phyloP scores from a whole-genome alignment of 2,113 vertebrate genomes.

The Grantiella picta region DNA sequence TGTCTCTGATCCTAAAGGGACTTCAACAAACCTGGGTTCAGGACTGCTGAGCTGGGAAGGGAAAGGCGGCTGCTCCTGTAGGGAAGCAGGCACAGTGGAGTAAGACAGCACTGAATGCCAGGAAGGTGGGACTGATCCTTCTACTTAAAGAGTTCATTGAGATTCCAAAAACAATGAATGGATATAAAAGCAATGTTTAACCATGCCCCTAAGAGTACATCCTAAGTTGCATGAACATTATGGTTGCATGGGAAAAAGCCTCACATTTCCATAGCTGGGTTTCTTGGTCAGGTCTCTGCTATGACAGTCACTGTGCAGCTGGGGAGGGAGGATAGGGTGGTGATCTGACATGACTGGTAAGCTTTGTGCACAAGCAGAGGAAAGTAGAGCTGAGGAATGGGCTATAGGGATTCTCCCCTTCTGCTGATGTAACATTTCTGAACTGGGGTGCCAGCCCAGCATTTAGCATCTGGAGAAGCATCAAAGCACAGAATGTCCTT shows the following conservation, averaged over 20 bases:
- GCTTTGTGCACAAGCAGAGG: not conserved
- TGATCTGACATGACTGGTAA: not conserved
- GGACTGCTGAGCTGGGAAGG: not conserved
- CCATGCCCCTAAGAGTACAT: not conserved
- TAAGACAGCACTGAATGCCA: not conserved
- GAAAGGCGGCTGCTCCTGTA: not conserved
- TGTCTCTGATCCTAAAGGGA: not conserved
- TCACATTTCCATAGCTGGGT: not conserved
- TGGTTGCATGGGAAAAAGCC: not conserved
- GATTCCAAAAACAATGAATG: not conserved
- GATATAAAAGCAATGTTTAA: not conserved
- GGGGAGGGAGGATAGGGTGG: rapidly evolving
- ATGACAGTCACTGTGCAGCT: not conserved
- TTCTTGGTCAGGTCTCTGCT: not conserved
- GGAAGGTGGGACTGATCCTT: not conserved
- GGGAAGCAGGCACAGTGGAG: not conserved
- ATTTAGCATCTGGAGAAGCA: not conserved
- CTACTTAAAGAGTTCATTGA: not conserved
- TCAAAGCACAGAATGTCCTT: not conserved
- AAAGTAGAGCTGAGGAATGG: not conserved
- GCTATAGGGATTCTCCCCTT: not conserved
- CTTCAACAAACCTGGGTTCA: not conserved
- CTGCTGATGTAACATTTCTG: not conserved
- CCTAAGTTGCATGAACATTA: not conserved
- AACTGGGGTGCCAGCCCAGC: not conserved